These are phyloP conservation scores for Mionectes macconnelli DNA, from an alignment of 2,113 vertebrate genomes.

Conservation along the genomic window DNA sequence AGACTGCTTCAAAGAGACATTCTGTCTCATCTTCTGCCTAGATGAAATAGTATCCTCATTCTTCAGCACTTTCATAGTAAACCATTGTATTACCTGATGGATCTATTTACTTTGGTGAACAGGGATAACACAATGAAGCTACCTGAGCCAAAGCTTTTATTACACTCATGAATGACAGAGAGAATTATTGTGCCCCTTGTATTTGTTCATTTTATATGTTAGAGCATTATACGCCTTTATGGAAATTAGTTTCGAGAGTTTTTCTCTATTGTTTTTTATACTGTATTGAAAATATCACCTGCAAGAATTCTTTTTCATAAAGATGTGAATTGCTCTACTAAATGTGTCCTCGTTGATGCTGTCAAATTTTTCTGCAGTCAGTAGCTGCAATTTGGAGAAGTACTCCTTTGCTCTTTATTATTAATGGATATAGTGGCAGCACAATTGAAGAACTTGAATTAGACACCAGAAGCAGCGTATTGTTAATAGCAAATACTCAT, in stretches of 20 bases:
- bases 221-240: not conserved
- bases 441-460: not conserved
- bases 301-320: not conserved
- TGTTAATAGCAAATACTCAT: not conserved
- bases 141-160: not conserved
- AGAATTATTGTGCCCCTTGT: not conserved
- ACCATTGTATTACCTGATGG: not conserved
- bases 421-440: not conserved
- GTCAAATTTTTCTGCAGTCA: not conserved
- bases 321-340: not conserved
- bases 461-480: not conserved
- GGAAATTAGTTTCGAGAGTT: not conserved
- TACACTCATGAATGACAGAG: not conserved
- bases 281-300: not conserved
- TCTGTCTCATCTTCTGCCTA: not conserved
- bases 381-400: not conserved
- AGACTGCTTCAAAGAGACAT: conserved; percentile 23
- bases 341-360: not conserved
- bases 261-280: not conserved
- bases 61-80: not conserved
- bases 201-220: not conserved
- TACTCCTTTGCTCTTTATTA: not conserved
- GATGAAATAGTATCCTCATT: not conserved
- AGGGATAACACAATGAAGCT: not conserved
- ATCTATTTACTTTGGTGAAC: not conserved